Evolutionary conservation across 2,888 invertebrate genomes (phyloP).

Genomic region (Pseudoips prasinana): DNA sequence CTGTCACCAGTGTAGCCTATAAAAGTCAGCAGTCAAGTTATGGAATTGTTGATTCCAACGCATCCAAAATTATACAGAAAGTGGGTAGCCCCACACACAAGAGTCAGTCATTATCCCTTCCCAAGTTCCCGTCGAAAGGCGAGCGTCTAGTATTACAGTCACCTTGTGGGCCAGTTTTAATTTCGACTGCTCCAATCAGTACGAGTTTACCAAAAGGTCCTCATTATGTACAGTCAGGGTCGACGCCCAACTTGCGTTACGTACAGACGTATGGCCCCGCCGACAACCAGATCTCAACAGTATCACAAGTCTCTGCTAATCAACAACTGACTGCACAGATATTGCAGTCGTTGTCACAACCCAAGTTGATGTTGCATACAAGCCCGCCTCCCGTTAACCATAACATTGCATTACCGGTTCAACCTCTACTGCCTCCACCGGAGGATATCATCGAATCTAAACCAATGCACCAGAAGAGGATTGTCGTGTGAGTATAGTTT

Average conservation of each 20-base stretch:
- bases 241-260: slow-evolving; percentile 69
- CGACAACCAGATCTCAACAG: slow-evolving; percentile 61
- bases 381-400: slow-evolving; percentile 47
- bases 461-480: slow-evolving; percentile 62
- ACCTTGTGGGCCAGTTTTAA: slow-evolving; percentile 69
- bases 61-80: slow-evolving; percentile 73
- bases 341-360: slow-evolving; percentile 79
- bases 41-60: slow-evolving; percentile 59
- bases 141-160: slow-evolving; percentile 71
- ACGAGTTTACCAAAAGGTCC: slow-evolving; percentile 68
- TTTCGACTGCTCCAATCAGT: slow-evolving; percentile 67
- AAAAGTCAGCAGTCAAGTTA: slow-evolving; percentile 60
- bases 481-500: slow-evolving; percentile 65
- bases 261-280: slow-evolving; percentile 66
- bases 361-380: slow-evolving; percentile 63
- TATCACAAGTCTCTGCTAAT: slow-evolving; percentile 80
- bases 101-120: slow-evolving; percentile 50
- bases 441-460: slow-evolving; percentile 57
- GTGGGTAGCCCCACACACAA: slow-evolving; percentile 71
- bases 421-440: slow-evolving; percentile 32
- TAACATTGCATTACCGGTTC: slow-evolving; percentile 20
- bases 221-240: slow-evolving; percentile 75
- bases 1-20: slow-evolving; percentile 64
- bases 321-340: slow-evolving; percentile 84
- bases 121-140: slow-evolving; percentile 62